Conservation (phyloP, 2,797 vertebrate species). For the Sebastes hubbsi region DNA sequence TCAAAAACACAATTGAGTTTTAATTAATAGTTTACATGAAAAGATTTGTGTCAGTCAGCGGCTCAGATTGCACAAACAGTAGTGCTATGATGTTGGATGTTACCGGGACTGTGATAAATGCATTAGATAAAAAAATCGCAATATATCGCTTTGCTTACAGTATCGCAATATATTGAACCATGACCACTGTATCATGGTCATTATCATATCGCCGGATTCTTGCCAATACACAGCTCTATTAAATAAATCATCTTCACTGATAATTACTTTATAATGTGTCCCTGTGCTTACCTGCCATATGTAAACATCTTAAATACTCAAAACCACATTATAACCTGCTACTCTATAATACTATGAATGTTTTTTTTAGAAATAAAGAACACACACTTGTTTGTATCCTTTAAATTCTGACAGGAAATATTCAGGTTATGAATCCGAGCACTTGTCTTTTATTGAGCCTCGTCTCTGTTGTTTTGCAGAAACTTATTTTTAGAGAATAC, state of each 20-base stretch:
- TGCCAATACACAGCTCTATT: no score
- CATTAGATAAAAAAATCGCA: no score
- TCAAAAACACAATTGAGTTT: no score
- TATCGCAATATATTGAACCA: accelerated
- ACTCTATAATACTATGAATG: background rate
- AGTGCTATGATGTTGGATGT: no score
- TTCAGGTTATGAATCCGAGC: background rate
- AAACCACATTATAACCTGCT: background rate
- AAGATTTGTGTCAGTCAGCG: no score
- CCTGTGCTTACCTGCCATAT: background rate
- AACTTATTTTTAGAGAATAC: background rate
- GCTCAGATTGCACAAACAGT: no score
- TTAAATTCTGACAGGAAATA: background rate
- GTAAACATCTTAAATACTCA: background rate
- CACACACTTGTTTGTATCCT: background rate
- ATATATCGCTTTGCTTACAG: accelerated
- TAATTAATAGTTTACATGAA: no score
- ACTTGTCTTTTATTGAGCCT: background rate
- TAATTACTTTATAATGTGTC: background rate
- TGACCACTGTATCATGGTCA: no score
- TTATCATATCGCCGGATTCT: accelerated
- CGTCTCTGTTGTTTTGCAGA: background rate
- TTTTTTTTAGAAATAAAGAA: background rate
- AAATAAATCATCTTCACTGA: background rate
- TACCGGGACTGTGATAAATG: no score